phyloP scores from a whole-genome alignment of 1,140 invertebrate genomes.

The Drosophila bifasciata region DNA sequence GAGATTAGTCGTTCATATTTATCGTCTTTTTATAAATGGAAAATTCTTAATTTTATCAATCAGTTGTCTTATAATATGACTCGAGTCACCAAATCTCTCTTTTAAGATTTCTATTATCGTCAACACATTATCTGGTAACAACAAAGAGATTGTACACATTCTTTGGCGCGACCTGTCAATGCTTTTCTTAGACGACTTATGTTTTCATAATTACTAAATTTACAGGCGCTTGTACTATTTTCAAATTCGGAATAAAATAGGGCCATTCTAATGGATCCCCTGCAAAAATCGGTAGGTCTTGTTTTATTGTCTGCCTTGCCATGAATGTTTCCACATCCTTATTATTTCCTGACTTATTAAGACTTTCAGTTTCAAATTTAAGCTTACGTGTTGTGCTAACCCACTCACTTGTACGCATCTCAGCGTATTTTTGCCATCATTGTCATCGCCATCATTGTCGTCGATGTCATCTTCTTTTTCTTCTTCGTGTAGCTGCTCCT shows the following conservation, averaged over 20 bases:
- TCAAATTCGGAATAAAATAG: slow-evolving; percentile 17
- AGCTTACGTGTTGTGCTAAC: slow-evolving; percentile 6
- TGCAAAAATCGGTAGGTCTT: slow-evolving; percentile 19
- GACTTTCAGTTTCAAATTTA: background rate
- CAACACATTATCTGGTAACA: background rate
- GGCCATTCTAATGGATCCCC: slow-evolving; percentile 23
- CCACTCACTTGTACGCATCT: background rate
- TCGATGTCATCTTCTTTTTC: no score
- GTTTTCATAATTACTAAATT: no score
- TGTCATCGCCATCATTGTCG: no score
- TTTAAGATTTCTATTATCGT: slow-evolving; percentile 11
- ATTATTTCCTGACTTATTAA: no score
- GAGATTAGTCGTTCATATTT: slow-evolving; percentile 20
- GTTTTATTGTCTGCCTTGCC: slow-evolving; percentile 13
- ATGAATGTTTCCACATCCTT: slow-evolving; percentile 5
- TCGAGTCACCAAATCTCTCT: slow-evolving; percentile 2
- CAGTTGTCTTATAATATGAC: slow-evolving; percentile 7
- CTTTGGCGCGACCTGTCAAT: background rate
- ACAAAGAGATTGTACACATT: background rate
- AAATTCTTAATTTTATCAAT: slow-evolving; percentile 14
- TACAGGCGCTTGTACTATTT: no score
- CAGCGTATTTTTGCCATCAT: no score
- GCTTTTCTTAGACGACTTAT: no score
- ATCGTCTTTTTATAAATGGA: slow-evolving; percentile 9
- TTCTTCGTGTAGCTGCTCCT: no score